Base-by-base conservation (phyloP, 2,113 vertebrate species). In the Tapirus terrestris region DNA sequence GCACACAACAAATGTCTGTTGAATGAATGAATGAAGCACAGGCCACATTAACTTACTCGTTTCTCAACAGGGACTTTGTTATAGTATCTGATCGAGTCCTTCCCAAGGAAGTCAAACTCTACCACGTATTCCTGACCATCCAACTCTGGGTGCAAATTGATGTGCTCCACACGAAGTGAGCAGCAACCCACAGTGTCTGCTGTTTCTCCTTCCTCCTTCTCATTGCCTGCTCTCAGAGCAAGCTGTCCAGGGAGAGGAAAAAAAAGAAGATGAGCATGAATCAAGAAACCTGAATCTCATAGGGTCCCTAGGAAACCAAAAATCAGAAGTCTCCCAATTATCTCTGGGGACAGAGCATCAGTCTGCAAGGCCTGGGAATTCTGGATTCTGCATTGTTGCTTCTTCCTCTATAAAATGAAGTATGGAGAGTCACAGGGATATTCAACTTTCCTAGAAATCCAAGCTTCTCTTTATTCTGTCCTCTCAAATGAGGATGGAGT, bases 51-150 rank as follows among this genome's bases (percentile, higher is more conserved):
- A 85, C 99, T 99, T 97, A 99, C 99, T 99, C 99, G 99, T 98
- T 99, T 99, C 97, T 99, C 99, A 97, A 99, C 99, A 3, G 99
- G 99, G 92, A 99, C 99, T 97, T 99, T 99, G 99, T 99, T 99
- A 99, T 99, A 99, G 98, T 99, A 99, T 98, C 99, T 99, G 98
- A 99, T 99, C 96, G 99, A 99, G 96, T 99, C 99, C 97, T 99
- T 99, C 82, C 99, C 99, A 36, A 99, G 99, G 99, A 99, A 99
- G 98, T 99, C 99, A 18, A 99, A 99, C 98, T 99, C 99, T 89
- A 99, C 99, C 98, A 99, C 99, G 1, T 99, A 99, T 98, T 99
- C 99, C 98, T 99, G 99, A 45, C 99, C 99, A 4, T 99, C 99
- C 98, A 99, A 33, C 89, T 99, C 99, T 51, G 99, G 98, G 96